These are phyloP conservation scores for Argyra leucocephala DNA, from an alignment of 2,888 invertebrate genomes.

Conservation along the genomic window DNA sequence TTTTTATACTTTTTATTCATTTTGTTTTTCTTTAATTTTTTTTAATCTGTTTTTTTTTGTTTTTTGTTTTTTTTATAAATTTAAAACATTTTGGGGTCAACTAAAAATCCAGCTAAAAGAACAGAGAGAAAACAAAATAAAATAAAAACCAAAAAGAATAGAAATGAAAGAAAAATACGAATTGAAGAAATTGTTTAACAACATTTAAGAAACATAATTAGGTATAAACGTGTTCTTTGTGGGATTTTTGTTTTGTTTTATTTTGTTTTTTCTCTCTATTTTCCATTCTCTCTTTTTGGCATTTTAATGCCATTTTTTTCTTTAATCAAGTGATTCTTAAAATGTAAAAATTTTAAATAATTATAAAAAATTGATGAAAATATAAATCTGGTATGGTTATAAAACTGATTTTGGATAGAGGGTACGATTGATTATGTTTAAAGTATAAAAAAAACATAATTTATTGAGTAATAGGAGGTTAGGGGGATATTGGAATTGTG, in stretches of 20 bases:
- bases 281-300: too few relatives aligned
- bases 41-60: not conserved
- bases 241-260: not conserved
- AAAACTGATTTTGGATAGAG: too few relatives aligned
- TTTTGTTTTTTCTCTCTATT: not conserved
- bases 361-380: too few relatives aligned
- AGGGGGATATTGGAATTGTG: too few relatives aligned
- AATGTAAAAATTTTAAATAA: too few relatives aligned
- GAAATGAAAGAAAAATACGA: not conserved
- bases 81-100: not conserved
- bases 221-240: slow-evolving; percentile 6
- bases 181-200: not conserved
- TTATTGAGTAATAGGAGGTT: too few relatives aligned
- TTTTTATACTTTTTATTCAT: not conserved
- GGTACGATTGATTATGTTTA: too few relatives aligned
- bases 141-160: not conserved
- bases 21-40: not conserved
- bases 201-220: not conserved
- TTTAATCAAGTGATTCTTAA: too few relatives aligned
- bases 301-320: too few relatives aligned
- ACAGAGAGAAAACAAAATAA: too few relatives aligned
- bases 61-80: not conserved
- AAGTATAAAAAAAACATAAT: too few relatives aligned
- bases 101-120: not conserved
- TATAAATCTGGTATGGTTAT: too few relatives aligned